These are phyloP conservation scores for Mythimna impura DNA, from an alignment of 2,888 invertebrate genomes.

Conservation along the genomic window DNA sequence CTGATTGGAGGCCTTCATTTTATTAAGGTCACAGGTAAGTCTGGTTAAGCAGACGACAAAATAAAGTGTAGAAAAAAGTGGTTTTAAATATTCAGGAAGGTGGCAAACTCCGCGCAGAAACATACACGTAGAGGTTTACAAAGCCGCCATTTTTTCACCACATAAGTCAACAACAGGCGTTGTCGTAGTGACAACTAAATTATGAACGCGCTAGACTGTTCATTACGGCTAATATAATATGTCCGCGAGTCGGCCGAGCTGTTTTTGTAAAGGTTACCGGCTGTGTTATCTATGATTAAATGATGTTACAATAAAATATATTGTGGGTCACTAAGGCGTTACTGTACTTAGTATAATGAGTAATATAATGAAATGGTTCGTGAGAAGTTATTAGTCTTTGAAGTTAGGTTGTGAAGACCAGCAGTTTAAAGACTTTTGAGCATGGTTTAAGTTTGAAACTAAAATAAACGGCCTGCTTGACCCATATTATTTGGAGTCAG, in stretches of 20 bases:
- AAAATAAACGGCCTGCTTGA: too few relatives aligned
- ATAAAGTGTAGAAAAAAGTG: too few relatives aligned
- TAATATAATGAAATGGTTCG: background rate
- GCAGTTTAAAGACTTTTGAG: too few relatives aligned
- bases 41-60: too few relatives aligned
- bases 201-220: conserved; percentile 41
- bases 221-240: conserved; percentile 35
- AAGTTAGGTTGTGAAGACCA: background rate
- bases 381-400: background rate
- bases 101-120: background rate
- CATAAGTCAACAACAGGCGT: background rate
- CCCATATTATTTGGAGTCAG: too few relatives aligned
- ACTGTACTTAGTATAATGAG: background rate
- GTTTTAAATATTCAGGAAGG: background rate
- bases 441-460: background rate
- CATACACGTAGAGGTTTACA: background rate
- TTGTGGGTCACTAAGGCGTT: background rate
- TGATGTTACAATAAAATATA: background rate
- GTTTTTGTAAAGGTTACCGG: conserved; percentile 36
- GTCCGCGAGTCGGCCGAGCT: conserved; percentile 1
- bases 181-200: conserved; percentile 30
- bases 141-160: background rate
- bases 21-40: too few relatives aligned
- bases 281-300: conserved; percentile 17
- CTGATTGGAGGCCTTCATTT: too few relatives aligned